Percentiles rank a stretch among this genome's conserved stretches.
Evolutionary conservation across 2,113 vertebrate species (phyloP).

Genomic region (Kobus ellipsiprymnus): DNA sequence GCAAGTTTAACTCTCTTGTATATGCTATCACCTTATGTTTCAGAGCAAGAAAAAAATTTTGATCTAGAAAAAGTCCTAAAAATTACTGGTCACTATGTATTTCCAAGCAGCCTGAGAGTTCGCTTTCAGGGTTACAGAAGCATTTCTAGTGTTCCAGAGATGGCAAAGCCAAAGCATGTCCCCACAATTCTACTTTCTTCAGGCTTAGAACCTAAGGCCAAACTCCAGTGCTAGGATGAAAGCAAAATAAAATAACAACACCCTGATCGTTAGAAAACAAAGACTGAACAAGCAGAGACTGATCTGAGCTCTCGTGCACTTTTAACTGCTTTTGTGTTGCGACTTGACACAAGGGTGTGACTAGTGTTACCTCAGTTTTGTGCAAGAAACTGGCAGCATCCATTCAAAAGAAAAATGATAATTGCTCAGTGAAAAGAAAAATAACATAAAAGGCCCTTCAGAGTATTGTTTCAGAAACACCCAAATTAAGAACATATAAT

Average conservation of each 20-base stretch:
- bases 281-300: background rate
- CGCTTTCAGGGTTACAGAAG: background rate
- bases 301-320: background rate
- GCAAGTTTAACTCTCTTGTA: background rate
- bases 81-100: background rate
- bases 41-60: background rate
- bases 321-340: background rate
- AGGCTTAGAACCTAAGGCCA: background rate
- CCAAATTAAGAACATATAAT: background rate
- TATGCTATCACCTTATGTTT: background rate
- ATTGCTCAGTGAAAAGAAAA: background rate
- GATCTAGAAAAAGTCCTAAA: background rate
- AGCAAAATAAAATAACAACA: background rate
- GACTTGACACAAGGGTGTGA: background rate
- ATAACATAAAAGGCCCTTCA: background rate
- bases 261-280: background rate
- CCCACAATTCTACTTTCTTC: background rate
- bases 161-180: background rate
- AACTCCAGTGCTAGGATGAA: background rate
- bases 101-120: background rate
- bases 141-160: background rate
- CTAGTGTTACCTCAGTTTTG: background rate
- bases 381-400: background rate
- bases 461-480: slow-evolving; percentile 39
- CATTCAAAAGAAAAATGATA: slow-evolving; percentile 33